phyloP scores from a whole-genome alignment of 30 jellyfish, hydroid and myxozoan species.

The Pelagia noctiluca region DNA sequence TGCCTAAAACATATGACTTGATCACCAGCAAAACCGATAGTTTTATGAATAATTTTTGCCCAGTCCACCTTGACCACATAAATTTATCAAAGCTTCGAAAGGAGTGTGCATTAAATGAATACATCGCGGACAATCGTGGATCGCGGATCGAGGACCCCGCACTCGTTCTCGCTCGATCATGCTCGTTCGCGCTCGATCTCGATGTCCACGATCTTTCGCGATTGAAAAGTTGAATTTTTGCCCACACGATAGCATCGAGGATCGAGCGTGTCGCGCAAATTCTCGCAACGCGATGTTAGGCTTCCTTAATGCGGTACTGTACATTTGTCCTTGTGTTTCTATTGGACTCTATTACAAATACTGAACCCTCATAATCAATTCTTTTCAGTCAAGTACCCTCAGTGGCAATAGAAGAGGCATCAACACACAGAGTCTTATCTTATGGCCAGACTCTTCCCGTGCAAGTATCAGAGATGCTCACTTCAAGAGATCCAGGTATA shows the following conservation, averaged over 20 bases:
- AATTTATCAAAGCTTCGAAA: no score
- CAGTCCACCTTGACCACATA: no score
- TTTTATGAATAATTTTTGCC: no score
- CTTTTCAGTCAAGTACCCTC: conserved; percentile 40
- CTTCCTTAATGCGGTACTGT: neutral
- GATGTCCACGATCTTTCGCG: no score
- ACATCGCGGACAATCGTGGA: no score
- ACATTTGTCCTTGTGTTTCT: neutral
- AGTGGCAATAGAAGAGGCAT: conserved; percentile 70
- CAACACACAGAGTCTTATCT: conserved; percentile 74
- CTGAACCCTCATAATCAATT: no score
- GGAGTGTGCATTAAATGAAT: no score
- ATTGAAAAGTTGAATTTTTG: neutral
- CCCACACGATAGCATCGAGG: neutral
- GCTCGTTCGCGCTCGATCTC: no score
- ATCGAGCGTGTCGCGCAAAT: neutral
- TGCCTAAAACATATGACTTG: no score
- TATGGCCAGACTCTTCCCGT: conserved; percentile 86
- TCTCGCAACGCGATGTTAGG: neutral
- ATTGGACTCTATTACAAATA: neutral
- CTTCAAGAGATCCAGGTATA: conserved; percentile 71
- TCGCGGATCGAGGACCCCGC: no score
- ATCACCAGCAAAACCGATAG: no score
- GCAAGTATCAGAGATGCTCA: conserved; percentile 70
- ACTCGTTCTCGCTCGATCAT: no score